Conservation (phyloP, 2,888 invertebrate species). For the Apotomis turbidana region DNA sequence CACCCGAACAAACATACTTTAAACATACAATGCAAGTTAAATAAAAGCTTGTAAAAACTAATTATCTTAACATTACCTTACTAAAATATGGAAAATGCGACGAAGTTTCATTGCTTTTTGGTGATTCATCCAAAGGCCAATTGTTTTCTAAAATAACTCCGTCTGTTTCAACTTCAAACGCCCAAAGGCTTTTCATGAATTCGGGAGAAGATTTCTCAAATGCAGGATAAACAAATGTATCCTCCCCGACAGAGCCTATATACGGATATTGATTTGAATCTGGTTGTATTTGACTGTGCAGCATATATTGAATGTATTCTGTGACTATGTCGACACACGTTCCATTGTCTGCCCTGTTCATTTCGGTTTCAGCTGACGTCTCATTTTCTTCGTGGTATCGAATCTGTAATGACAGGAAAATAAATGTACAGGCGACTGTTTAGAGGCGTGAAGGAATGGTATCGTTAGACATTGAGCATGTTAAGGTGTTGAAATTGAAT, state of each 20-base stretch:
- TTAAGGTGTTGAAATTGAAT: no score
- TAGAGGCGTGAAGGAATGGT: no score
- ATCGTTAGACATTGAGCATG: no score
- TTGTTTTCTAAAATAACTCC: constrained; percentile 81
- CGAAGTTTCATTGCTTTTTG: constrained; percentile 63
- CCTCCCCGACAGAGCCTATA: constrained; percentile 53
- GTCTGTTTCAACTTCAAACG: constrained; percentile 57
- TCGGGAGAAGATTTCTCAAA: constrained; percentile 55
- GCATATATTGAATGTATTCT: constrained; percentile 52
- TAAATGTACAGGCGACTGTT: no score
- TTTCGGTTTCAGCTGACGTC: constrained; percentile 42
- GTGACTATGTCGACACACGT: constrained; percentile 49
- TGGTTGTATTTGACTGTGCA: constrained; percentile 49
- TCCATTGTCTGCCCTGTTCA: constrained; percentile 37
- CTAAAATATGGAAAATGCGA: constrained; percentile 78
- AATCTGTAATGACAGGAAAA: constrained; percentile 53
- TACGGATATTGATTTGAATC: constrained; percentile 52
- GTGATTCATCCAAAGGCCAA: constrained; percentile 79
- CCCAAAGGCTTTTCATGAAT: constrained; percentile 62
- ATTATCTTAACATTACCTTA: constrained; percentile 62
- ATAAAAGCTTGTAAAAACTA: no score
- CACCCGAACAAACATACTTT: no score
- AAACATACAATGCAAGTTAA: no score
- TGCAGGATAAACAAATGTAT: constrained; percentile 63
- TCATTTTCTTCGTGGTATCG: constrained; percentile 46